These are phyloP conservation scores for Taeniopygia guttata DNA, from an alignment of 2,797 vertebrate genomes.

Conservation along the genomic window DNA sequence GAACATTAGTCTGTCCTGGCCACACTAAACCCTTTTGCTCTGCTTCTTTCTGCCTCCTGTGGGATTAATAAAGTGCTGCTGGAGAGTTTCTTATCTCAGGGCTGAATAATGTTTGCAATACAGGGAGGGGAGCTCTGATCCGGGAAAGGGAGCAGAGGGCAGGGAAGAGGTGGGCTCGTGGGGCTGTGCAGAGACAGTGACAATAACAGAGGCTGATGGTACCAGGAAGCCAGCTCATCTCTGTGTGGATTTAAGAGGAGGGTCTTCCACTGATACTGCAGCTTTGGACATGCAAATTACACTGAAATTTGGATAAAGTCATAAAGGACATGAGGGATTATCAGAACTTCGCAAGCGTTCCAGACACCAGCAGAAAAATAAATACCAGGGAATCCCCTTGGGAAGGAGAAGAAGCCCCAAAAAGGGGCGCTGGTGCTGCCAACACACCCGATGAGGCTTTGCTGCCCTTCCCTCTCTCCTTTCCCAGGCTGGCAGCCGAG, in stretches of 20 bases:
- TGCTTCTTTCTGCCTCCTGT: slow-evolving; percentile 46
- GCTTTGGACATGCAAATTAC: background rate
- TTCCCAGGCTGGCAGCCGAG: background rate
- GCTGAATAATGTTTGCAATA: slow-evolving; percentile 50
- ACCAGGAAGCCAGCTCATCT: background rate
- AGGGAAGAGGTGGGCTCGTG: background rate
- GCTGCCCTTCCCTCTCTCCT: background rate
- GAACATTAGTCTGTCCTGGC: slow-evolving; percentile 39
- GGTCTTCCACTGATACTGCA: background rate
- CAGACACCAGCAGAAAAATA: background rate
- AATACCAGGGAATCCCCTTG: background rate
- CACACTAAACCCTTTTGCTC: background rate
- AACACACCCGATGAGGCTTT: accelerated
- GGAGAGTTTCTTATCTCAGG: slow-evolving; percentile 60
- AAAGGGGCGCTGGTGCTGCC: background rate
- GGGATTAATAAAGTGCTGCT: slow-evolving; percentile 68
- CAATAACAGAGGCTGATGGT: background rate
- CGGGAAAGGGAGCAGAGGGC: background rate
- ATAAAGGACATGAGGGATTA: background rate
- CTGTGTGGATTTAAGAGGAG: background rate
- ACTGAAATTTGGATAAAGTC: background rate
- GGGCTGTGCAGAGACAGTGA: background rate
- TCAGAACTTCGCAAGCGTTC: background rate
- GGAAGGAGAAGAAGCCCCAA: background rate
- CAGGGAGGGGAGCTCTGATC: slow-evolving; percentile 38